Evolutionary conservation across 2,888 invertebrate species (phyloP).

Genomic region (Colletes collaris): DNA sequence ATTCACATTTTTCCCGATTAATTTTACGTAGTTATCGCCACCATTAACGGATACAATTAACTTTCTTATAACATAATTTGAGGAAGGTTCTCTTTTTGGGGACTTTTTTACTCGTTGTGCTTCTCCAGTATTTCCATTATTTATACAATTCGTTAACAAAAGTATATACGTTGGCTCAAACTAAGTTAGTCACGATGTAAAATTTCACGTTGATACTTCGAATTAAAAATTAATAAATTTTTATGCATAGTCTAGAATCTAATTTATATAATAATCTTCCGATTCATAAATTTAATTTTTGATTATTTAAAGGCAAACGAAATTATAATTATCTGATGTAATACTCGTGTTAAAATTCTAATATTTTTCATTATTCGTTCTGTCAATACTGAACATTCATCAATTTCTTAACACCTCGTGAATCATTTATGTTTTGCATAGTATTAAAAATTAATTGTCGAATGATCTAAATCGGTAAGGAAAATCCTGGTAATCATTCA

Average conservation of each 20-base stretch:
- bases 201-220: too few species aligned
- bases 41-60: neutral
- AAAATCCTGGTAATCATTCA: constrained; percentile 7
- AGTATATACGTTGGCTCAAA: too few species aligned
- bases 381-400: neutral
- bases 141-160: too few species aligned
- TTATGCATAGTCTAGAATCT: too few species aligned
- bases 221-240: too few species aligned
- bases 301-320: too few species aligned
- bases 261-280: too few species aligned
- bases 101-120: too few species aligned
- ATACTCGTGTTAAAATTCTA: neutral
- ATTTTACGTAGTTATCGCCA: neutral
- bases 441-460: constrained; percentile 45
- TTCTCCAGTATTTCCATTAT: neutral
- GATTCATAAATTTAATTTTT: too few species aligned
- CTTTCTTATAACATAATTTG: neutral
- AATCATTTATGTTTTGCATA: constrained; percentile 5
- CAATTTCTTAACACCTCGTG: neutral
- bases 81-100: too few species aligned
- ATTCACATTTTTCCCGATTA: neutral
- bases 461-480: constrained; percentile 2
- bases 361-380: neutral
- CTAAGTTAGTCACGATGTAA: too few species aligned
- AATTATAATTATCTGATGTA: neutral